Percentiles rank a stretch among this genome's conserved stretches.
These are phyloP conservation scores for Brachypteracias leptosomus DNA, from an alignment of 2,113 vertebrate genomes.

Conservation along the genomic window DNA sequence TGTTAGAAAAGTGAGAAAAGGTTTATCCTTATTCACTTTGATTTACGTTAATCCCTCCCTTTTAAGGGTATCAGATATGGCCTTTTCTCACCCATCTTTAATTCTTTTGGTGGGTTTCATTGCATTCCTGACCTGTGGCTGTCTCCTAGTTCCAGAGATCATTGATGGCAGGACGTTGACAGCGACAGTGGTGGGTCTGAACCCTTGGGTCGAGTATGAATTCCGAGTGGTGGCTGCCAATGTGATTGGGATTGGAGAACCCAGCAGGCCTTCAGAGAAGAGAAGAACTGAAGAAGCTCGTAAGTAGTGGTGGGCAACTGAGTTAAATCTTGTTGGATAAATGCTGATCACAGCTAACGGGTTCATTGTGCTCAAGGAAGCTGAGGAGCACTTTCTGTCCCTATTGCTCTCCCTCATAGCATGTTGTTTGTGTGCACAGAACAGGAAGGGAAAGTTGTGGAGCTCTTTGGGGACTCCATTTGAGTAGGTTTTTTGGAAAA, in stretches of 20 bases:
- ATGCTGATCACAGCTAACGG: accelerated
- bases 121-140: background rate
- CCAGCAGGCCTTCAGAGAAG: constrained; percentile 91
- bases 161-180: constrained; percentile 88
- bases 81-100: background rate
- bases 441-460: background rate
- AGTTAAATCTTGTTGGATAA: background rate
- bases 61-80: too few relatives aligned
- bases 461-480: background rate
- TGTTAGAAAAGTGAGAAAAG: background rate
- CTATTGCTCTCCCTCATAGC: background rate
- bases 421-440: background rate
- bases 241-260: constrained; percentile 91
- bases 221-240: constrained; percentile 93
- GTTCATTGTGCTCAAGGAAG: background rate
- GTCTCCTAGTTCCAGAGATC: constrained; percentile 84
- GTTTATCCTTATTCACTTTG: accelerated
- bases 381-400: background rate
- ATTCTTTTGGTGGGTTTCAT: accelerated
- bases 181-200: constrained; percentile 91
- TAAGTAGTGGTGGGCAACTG: constrained; percentile 68
- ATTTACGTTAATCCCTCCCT: accelerated
- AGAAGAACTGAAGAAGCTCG: constrained; percentile 91
- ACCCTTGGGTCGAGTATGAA: constrained; percentile 97
- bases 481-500: background rate